Conservation (phyloP, 1,140 invertebrate species). For the Brachionus sp. region DNA sequence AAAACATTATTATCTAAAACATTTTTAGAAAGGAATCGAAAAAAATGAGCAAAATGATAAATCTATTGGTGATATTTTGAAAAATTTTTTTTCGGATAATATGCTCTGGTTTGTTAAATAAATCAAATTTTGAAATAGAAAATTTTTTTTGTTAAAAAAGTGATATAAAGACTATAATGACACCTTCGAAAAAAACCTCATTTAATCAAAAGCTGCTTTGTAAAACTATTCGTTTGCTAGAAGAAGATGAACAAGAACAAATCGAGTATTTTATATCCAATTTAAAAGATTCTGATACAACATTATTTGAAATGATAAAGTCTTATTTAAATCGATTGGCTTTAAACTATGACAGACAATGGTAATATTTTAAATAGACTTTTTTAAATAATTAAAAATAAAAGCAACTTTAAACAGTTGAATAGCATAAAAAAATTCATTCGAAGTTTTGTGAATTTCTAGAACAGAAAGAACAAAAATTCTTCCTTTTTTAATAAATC, state of each 20-base stretch:
- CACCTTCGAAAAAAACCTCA: neutral
- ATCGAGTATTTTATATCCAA: neutral
- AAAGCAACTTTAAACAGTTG: too few species aligned
- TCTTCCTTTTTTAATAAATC: too few species aligned
- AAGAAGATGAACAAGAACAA: neutral
- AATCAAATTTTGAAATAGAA: neutral
- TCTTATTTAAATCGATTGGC: neutral
- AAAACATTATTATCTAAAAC: neutral
- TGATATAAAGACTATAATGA: constrained; percentile 30
- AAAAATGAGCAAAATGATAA: constrained; percentile 35
- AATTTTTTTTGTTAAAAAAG: neutral
- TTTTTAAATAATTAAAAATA: too few species aligned
- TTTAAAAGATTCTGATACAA: neutral
- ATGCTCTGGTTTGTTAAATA: constrained; percentile 9
- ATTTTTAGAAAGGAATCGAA: constrained; percentile 35
- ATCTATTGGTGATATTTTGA: neutral
- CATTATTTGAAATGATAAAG: constrained; percentile 8
- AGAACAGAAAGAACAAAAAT: too few species aligned
- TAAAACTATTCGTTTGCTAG: neutral
- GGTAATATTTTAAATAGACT: constrained; percentile 6
- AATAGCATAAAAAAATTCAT: too few species aligned
- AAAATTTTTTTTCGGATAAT: constrained; percentile 1
- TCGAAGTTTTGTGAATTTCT: too few species aligned
- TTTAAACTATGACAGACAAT: constrained; percentile 15
- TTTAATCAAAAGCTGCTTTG: neutral